phyloP scores from a whole-genome alignment of 2,888 invertebrate genomes.

The Allacma fusca region DNA sequence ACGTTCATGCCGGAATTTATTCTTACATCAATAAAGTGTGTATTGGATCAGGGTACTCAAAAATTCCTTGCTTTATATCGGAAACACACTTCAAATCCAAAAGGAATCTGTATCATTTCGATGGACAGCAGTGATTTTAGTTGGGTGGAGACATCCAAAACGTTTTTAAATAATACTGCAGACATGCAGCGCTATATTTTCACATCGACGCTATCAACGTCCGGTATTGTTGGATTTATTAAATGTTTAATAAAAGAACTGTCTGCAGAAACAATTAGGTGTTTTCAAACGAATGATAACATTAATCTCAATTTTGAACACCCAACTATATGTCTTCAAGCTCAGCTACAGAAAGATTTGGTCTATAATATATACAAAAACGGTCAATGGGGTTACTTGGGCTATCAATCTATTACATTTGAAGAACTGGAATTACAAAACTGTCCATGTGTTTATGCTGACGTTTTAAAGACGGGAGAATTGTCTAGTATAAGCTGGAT shows the following conservation, averaged over 20 bases:
- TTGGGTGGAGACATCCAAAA: too few species aligned
- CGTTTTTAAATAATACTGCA: too few species aligned
- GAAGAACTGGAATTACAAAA: constrained; percentile 52
- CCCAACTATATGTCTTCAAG: background rate
- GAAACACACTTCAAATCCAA: too few species aligned
- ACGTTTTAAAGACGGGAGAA: constrained; percentile 91
- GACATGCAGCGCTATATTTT: too few species aligned
- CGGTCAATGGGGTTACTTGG: constrained; percentile 73
- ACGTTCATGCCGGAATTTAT: too few species aligned
- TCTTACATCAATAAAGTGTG: too few species aligned
- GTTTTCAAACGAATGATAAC: background rate
- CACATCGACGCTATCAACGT: background rate
- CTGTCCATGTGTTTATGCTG: constrained; percentile 84
- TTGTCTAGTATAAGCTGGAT: constrained; percentile 92
- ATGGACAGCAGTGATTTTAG: too few species aligned
- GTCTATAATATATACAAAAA: background rate
- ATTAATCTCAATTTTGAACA: background rate
- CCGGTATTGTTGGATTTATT: background rate
- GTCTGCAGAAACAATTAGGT: background rate
- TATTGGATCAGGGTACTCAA: too few species aligned
- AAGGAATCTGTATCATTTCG: too few species aligned
- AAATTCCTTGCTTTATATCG: too few species aligned
- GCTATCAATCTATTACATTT: constrained; percentile 77
- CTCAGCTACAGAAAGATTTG: background rate
- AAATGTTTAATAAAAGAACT: background rate